phyloP scores from a whole-genome alignment of 2,113 vertebrate species.

The Myodes glareolus region DNA sequence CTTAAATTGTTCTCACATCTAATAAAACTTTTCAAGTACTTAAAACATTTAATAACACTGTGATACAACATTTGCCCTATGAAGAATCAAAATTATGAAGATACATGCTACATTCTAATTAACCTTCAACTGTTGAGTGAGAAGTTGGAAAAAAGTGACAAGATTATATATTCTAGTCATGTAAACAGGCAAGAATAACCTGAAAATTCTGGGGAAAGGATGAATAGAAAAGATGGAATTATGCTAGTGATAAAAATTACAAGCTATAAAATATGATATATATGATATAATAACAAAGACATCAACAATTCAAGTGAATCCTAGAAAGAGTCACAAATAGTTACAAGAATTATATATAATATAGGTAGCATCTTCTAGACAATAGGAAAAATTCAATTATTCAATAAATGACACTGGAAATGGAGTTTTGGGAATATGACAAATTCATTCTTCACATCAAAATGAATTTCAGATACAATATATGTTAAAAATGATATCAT shows the following conservation, averaged over 20 bases:
- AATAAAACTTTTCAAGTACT: background rate
- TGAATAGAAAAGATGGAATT: background rate
- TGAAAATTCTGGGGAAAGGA: background rate
- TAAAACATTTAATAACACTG: constrained; percentile 30
- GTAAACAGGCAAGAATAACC: constrained; percentile 26
- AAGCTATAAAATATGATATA: background rate
- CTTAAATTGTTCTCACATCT: background rate
- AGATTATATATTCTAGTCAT: background rate
- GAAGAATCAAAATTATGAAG: background rate
- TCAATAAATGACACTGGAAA: background rate
- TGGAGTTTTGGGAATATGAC: background rate
- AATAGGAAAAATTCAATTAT: background rate
- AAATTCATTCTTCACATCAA: constrained; percentile 19
- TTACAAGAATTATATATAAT: background rate
- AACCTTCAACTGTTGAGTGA: constrained; percentile 37
- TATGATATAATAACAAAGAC: background rate
- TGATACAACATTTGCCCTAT: background rate
- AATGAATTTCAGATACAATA: constrained; percentile 37
- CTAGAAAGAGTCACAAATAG: background rate
- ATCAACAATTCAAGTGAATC: background rate
- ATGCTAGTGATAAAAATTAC: background rate
- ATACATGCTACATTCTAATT: background rate
- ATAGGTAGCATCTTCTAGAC: background rate
- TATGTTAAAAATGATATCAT: background rate
- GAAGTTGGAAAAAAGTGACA: background rate